Base-by-base conservation (phyloP, 2,113 vertebrate genomes). In the Panurus biarmicus region DNA sequence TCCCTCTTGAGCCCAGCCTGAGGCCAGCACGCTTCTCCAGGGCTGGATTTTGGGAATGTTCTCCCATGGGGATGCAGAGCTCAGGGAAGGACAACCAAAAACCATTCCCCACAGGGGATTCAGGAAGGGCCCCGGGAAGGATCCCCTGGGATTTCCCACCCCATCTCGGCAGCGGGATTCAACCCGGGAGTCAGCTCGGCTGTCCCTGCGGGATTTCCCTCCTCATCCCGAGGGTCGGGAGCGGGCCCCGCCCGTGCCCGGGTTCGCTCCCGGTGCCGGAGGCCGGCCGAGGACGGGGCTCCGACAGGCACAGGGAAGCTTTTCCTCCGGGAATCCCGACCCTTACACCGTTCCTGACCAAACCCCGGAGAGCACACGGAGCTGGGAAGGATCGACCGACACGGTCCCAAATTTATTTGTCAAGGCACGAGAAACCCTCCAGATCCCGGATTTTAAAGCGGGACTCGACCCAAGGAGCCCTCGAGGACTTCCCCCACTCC, bases 341-440 rank as follows among this genome's bases (percentile, higher is more conserved):
- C 57, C n/a, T 35, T 7, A 18, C 45, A 24, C 6, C 22, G 1
- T 29, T 72, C 36, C 25, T 0, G 0, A 29, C 25, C 38, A 25
- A 78, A 78, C 2, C 44, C 15, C 2, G 0, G 15, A 45, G 44
- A 88, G 16, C 26, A 62, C 4, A 0, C 5, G 0, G 5, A 83
- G 64, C 47, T 21, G 0, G 4, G 54, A 89, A 48, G 24, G 72
- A 65, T 44, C 7, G 9, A 81, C 67, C 60, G 42, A 67, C 96
- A 94, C 93, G 44, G 64, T 16, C 44, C 42, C 82, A 5, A 10
- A 36, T 98, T 98, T 98, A 98, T 98, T 98, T 28, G 31, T 71
- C 87, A 91, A 94, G 93, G 91, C 93, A 97, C 87, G 58, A 74
- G 29, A 73, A 94, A 91, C 36, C 51, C 54, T 83, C 94, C 87